Evolutionary conservation across 2,888 invertebrate genomes (phyloP), one percentile per base, ranked within the genome.

Genomic region (Agrotis puta): DNA sequence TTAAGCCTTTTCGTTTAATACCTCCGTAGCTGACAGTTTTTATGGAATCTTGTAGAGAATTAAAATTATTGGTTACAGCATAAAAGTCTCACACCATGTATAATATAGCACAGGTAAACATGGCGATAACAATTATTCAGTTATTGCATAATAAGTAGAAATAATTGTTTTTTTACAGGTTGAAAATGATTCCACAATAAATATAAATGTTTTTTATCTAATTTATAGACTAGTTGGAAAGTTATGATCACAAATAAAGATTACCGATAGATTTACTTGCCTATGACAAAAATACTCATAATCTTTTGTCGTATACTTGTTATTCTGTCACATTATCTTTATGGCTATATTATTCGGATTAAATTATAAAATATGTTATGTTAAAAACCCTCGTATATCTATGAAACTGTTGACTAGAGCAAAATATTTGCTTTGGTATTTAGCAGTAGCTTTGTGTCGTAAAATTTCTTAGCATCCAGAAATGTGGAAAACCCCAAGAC

Each of bases 361-460:
- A 77, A 48, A 74, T 58, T 45, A 51, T 77, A 64, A 64, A 64
- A 66, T 43, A 24, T 57, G 20, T 51, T 64, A 45, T 54, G 33
- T 43, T 27, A 20, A 54, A 67, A 64, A 22, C 24, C 43, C 22
- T 27, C 62, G 27, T 67, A 45, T 75, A 59, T 59, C 22, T 62
- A 27, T 27, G 59, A 63, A 45, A 50, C 51, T 0, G 64, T 53
- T 63, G 66, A 54, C 33, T 18, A 5, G n/a, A 20, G 50, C 39
- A 70, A 47, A 76, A 79, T 79, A 81, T 79, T 79, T 79, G 16
- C 51, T 68, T 64, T 61, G n/a, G 51, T 59, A 56, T 76, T 63
- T 4, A 57, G 53, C 56, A 24, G 79, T 63, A 79, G 74, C 75
- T 64, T 73, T 74, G 11, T 56, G 54, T 33, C 24, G 51, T 74